These are phyloP conservation scores for Xylota segnis DNA, from an alignment of 2,888 invertebrate species.

Conservation along the genomic window DNA sequence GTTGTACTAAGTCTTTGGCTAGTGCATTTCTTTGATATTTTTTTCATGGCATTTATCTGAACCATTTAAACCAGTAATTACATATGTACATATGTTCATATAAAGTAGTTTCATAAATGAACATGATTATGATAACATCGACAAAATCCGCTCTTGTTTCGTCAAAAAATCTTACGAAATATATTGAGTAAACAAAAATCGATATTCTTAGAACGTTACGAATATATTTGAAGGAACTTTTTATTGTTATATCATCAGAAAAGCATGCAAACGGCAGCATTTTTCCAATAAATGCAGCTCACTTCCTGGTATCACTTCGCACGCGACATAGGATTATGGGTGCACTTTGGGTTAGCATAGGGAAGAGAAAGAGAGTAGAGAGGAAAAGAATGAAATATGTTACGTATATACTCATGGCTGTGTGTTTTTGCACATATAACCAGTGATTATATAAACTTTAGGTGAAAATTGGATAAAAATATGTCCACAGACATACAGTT, in stretches of 20 bases:
- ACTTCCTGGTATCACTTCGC: slow-evolving; percentile 39
- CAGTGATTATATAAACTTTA: slow-evolving; percentile 18
- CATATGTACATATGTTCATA: too few species aligned
- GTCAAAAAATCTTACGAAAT: not conserved
- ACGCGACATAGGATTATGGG: slow-evolving; percentile 3
- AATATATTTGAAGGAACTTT: not conserved
- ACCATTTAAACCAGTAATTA: too few species aligned
- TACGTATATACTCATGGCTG: not conserved
- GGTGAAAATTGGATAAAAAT: not conserved
- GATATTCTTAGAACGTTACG: slow-evolving; percentile 25
- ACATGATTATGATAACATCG: too few species aligned
- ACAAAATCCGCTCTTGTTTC: too few species aligned
- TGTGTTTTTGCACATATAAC: not conserved
- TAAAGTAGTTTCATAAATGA: too few species aligned
- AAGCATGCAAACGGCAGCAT: not conserved
- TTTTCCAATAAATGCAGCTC: slow-evolving; percentile 12
- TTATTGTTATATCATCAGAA: slow-evolving; percentile 25
- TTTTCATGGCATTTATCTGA: too few species aligned
- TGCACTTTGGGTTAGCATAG: not conserved
- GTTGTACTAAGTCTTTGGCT: too few species aligned
- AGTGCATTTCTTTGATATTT: too few species aligned
- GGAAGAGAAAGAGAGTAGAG: slow-evolving; percentile 5
- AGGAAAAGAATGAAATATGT: not conserved
- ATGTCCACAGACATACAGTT: not conserved
- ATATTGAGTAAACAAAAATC: slow-evolving; percentile 24